These are phyloP conservation scores for Cataglyphis hispanica DNA, from an alignment of 1,140 invertebrate species.

Conservation along the genomic window DNA sequence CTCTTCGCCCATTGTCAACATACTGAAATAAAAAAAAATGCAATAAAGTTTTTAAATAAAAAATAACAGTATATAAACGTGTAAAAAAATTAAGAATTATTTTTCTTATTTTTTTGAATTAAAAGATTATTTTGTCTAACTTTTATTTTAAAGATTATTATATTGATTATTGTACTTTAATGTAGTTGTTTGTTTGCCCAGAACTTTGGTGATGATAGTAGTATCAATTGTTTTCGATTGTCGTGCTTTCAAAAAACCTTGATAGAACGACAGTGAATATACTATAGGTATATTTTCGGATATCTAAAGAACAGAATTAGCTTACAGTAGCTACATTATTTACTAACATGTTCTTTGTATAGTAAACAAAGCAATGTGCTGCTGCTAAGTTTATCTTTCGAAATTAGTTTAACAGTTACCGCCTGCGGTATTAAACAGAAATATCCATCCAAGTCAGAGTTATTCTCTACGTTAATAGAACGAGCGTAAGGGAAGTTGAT, in stretches of 20 bases:
- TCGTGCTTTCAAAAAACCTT: slow-evolving; percentile 77
- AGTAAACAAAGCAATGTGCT: no score
- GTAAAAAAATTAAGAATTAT: background rate
- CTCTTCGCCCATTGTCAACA: slow-evolving; percentile 76
- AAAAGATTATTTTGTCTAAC: background rate
- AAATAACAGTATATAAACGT: background rate
- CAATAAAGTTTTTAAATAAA: background rate
- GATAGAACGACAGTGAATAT: slow-evolving; percentile 74
- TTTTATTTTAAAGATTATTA: slow-evolving; percentile 15
- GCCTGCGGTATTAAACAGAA: slow-evolving; percentile 79
- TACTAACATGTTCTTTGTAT: background rate
- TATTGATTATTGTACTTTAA: slow-evolving; percentile 49
- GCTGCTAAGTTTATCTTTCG: background rate
- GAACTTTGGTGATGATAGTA: slow-evolving; percentile 72
- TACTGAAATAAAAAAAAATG: slow-evolving; percentile 63
- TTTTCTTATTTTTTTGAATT: background rate
- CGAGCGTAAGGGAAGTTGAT: slow-evolving; percentile 77
- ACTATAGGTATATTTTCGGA: slow-evolving; percentile 53
- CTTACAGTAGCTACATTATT: background rate
- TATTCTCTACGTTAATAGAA: slow-evolving; percentile 76
- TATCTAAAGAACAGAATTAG: slow-evolving; percentile 63
- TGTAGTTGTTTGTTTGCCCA: slow-evolving; percentile 72
- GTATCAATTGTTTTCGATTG: slow-evolving; percentile 71
- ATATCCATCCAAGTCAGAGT: slow-evolving; percentile 78
- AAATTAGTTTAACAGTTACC: slow-evolving; percentile 67